Base-by-base conservation (phyloP, 2,888 invertebrate species). In the Andrena camellia region DNA sequence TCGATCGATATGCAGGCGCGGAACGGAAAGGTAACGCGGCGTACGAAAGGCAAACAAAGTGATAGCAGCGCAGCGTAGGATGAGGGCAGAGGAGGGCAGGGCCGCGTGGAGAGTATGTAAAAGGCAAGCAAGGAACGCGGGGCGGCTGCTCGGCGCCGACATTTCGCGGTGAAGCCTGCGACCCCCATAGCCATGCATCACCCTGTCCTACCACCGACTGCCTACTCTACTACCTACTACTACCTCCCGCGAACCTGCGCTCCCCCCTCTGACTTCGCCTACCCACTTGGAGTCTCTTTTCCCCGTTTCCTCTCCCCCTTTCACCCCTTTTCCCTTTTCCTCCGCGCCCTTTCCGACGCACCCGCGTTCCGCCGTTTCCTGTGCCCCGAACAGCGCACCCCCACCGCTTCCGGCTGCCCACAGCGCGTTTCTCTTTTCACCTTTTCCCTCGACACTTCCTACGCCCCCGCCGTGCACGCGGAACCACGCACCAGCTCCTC, bases 141-240 rank as follows among this genome's bases (percentile, higher is more conserved):
- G 87, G 86, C 86, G 88, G 89, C 86, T 86, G 86, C 88, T 84
- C 87, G 91, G 91, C 91, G 92, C 91, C 92, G 90, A 91, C 90
- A 88, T 91, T 92, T 91, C 90, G 91, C 88, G 90, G 91, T 91
- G 89, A 90, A 89, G 88, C 90, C 88, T 86, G 86, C 92, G 89
- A 92, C 92, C 92, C 42, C 90, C 89, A 87, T 89, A 88, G 90
- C 90, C 87, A 92, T 92, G 91, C 89, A 92, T 92, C 92, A 92
- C 89, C 81, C 92, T 91, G 91, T 91, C 91, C 90, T 86, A 89
- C 91, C 90, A 87, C 87, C 88, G 88, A 89, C 92, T 90, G 90
- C 86, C 88, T 87, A 87, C 87, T 88, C 86, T 83, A 84, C 78
- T 76, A 81, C 84, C 23, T 23, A 26, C 57, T 4, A 57, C 78